Percentiles rank a stretch among this genome's conserved stretches.
These are phyloP conservation scores for Lacerta agilis DNA, from an alignment of 2,797 vertebrate genomes.

Conservation along the genomic window DNA sequence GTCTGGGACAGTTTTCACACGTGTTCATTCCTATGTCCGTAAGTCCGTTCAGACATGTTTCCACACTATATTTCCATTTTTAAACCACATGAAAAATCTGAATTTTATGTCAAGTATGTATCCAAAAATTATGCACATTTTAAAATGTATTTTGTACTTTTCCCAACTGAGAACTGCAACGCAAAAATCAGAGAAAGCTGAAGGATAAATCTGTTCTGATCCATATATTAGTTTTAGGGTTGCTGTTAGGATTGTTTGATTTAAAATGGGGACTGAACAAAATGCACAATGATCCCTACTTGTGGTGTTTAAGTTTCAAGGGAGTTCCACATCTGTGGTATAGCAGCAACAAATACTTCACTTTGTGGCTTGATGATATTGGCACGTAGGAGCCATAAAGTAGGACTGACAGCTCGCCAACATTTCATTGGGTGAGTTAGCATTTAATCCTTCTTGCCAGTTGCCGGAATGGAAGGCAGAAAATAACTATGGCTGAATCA, in stretches of 20 bases:
- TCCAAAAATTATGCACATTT: background rate
- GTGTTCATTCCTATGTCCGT: background rate
- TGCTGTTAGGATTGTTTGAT: background rate
- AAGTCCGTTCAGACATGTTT: background rate
- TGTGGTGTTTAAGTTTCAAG: background rate
- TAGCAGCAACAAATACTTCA: background rate
- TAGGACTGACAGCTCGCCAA: background rate
- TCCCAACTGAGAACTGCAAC: background rate
- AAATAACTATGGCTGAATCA: background rate
- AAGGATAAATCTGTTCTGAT: background rate
- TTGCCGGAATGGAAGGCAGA: background rate
- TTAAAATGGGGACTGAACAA: background rate
- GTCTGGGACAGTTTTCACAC: background rate
- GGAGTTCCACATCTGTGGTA: background rate
- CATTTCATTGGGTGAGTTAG: background rate
- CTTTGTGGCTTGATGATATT: background rate
- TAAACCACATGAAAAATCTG: background rate
- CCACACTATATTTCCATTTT: background rate
- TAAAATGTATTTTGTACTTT: background rate
- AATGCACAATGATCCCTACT: background rate
- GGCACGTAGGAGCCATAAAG: background rate
- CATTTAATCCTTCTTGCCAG: background rate
- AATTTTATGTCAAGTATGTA: background rate
- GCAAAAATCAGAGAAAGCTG: background rate
- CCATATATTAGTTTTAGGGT: background rate